A percentile compares a stretch with the other conserved stretches of the same genome.
These are phyloP conservation scores for Fregetta grallaria DNA, from an alignment of 2,113 vertebrate genomes.

Conservation along the genomic window DNA sequence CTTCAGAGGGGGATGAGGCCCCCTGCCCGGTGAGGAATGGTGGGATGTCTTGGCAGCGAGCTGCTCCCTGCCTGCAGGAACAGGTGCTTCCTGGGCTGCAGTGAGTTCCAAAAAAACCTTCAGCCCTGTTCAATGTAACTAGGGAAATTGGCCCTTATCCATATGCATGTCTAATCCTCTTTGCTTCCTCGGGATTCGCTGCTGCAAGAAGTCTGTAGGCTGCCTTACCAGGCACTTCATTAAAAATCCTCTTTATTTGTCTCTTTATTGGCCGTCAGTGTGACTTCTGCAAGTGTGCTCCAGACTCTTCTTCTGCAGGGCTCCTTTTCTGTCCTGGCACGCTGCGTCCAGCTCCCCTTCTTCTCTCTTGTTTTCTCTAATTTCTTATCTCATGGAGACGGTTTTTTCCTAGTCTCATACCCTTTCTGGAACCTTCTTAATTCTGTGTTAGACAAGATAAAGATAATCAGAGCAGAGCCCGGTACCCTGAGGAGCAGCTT, in stretches of 20 bases:
- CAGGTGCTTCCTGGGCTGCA: background rate
- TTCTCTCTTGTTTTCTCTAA: background rate
- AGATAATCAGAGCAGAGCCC: background rate
- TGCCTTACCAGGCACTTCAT: background rate
- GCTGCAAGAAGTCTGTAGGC: background rate
- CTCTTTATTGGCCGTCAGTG: background rate
- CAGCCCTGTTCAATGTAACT: background rate
- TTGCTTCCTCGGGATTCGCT: slow-evolving; percentile 3
- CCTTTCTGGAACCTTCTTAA: background rate
- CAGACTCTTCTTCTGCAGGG: background rate
- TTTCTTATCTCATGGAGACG: background rate
- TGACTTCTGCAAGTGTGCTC: background rate
- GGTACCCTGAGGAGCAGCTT: background rate
- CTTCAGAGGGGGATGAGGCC: fast-evolving
- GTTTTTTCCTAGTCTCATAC: background rate
- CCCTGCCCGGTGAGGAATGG: background rate
- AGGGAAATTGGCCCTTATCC: background rate
- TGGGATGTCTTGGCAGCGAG: background rate
- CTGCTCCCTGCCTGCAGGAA: background rate
- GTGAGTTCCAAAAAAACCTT: background rate
- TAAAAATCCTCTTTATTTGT: background rate
- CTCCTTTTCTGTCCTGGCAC: background rate
- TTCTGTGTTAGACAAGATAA: background rate
- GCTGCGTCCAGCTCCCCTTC: fast-evolving
- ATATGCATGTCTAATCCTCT: background rate